Evolutionary conservation across 2,113 vertebrate species (phyloP).

Genomic region (Hydrolagus affinis): DNA sequence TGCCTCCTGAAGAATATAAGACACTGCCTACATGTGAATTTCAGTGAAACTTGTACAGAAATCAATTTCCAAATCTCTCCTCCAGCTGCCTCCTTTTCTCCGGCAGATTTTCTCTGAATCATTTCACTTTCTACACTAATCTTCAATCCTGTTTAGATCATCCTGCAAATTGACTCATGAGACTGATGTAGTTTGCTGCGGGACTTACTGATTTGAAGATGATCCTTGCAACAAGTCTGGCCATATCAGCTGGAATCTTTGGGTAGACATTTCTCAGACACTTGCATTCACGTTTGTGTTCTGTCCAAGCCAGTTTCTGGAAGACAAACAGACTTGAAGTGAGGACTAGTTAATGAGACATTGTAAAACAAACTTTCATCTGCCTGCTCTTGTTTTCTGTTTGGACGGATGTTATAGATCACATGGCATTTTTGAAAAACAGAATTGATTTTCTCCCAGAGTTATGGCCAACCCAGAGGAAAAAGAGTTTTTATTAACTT

Average conservation of each 20-base stretch:
- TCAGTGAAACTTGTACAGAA: too few species aligned
- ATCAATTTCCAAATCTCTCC: too few species aligned
- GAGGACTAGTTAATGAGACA: not conserved
- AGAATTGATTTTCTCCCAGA: not conserved
- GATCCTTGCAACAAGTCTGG: conserved; percentile 76
- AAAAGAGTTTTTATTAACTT: not conserved
- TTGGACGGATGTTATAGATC: not conserved
- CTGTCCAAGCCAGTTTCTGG: conserved; percentile 78
- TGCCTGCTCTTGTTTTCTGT: too few species aligned
- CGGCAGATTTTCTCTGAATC: too few species aligned
- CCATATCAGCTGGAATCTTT: conserved; percentile 77
- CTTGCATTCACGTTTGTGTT: conserved; percentile 78
- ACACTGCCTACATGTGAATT: too few species aligned
- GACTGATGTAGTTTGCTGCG: too few species aligned
- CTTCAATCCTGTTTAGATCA: not conserved
- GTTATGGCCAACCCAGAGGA: not conserved
- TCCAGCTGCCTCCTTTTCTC: too few species aligned
- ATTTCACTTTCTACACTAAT: not conserved
- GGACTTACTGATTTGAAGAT: conserved; percentile 75
- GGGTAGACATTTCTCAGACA: conserved; percentile 69
- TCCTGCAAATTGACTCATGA: not conserved
- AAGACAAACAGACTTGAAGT: conserved; percentile 21
- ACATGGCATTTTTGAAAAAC: not conserved
- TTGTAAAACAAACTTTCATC: too few species aligned
- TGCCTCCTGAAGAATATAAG: too few species aligned